A percentile compares a stretch with the other conserved stretches of the same genome.
These are phyloP conservation scores for Thymallus thymallus DNA, from an alignment of 2,113 vertebrate species.

Conservation along the genomic window DNA sequence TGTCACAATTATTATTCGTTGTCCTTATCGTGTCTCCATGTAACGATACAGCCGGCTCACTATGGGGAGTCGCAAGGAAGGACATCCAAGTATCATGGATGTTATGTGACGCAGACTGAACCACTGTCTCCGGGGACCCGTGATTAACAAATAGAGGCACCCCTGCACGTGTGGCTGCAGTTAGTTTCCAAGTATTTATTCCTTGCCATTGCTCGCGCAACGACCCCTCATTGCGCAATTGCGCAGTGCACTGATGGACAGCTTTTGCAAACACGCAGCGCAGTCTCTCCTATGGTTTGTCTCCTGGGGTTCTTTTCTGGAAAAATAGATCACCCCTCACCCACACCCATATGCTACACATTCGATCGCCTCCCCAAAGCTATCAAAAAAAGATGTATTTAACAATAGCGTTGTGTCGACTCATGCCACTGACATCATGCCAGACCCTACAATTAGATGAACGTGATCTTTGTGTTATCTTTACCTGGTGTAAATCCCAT, in stretches of 20 bases:
- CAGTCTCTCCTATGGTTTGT: slow-evolving; percentile 3
- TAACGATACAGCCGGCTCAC: not conserved
- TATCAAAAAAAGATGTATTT: slow-evolving; percentile 46
- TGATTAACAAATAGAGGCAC: no score
- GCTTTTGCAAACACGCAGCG: slow-evolving; percentile 19
- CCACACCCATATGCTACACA: not conserved
- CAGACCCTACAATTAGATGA: not conserved
- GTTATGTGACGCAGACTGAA: not conserved
- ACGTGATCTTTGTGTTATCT: not conserved
- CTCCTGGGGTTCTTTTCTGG: slow-evolving; percentile 1
- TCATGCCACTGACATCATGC: not conserved
- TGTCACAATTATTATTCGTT: no score
- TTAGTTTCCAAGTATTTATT: slow-evolving; percentile 10
- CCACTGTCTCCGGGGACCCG: no score
- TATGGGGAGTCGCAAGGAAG: not conserved
- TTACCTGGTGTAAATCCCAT: not conserved
- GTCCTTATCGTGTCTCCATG: no score
- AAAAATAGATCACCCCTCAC: not conserved
- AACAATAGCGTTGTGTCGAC: slow-evolving; percentile 49
- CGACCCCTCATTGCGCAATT: slow-evolving; percentile 60
- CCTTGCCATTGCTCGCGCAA: slow-evolving; percentile 29
- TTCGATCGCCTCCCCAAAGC: not conserved
- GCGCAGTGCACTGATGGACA: slow-evolving; percentile 53
- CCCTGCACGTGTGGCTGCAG: not conserved
- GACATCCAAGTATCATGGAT: not conserved